Base-by-base conservation (phyloP, 2,888 invertebrate species). In the Ischnus inquisitorius region DNA sequence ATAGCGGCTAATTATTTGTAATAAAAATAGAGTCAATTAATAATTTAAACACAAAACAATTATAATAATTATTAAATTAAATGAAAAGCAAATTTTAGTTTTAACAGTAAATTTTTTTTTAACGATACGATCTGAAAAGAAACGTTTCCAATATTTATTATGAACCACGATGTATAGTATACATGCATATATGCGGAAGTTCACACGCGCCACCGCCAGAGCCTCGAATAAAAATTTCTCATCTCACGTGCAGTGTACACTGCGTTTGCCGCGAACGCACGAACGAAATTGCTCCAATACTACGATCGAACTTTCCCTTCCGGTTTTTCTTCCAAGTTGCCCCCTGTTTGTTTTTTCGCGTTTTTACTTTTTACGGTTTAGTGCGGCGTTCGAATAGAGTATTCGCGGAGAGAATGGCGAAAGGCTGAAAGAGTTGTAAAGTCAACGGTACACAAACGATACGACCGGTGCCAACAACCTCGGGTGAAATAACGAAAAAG, bases 401-500 rank as follows among this genome's bases (percentile, higher is more conserved):
- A 8, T 34, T 34, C 8, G 8, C 0, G 4, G 10, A 2, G 22
- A 3, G 12, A 28, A 6, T 34, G 39, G 41, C 69, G 54, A 54
- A 75, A 51, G 19, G 19, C 25, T n/a, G 28, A 34, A 10, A 14
- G 16, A 6, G 48, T 57, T 48, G 43, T 54, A 39, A 74, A 80
- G 74, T 80, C 80, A 60, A 43, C 48, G 25, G 43, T 34, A 25
- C 25, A 39, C 74, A 68, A 51, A 81, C 80, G 64, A 69, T 64
- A 48, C 12, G n/a, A n/a, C 39, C 14, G 48, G 41, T 5, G 39
- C 41, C 69, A 71, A 71, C 43, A 79, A 71, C 14, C 64, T 16
- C 57, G 41, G 41, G 39, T 19, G n/a, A 16, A 68, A 81, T 34
- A 62, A 19, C 22, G 22, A 28, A 43, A 62, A n/a, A 41, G 34